Conservation (phyloP, 1,140 invertebrate species). For the Acromyrmex heyeri region DNA sequence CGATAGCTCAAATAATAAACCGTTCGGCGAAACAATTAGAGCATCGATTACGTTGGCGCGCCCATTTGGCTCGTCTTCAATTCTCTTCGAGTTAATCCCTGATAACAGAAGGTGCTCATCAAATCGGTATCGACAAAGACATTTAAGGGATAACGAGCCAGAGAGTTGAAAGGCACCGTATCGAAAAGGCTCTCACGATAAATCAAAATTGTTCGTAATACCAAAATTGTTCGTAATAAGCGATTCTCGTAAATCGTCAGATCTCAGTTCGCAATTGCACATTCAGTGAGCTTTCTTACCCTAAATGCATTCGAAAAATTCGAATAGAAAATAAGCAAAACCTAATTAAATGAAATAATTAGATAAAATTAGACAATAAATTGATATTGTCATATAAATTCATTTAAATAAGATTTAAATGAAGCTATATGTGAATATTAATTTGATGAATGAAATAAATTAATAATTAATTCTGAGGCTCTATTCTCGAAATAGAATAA, state of each 20-base stretch:
- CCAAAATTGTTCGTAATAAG: not conserved
- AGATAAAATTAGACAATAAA: too few species aligned
- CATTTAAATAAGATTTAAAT: not conserved
- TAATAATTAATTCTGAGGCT: not conserved
- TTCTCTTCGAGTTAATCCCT: constrained; percentile 53
- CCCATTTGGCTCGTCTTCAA: constrained; percentile 61
- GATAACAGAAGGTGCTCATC: constrained; percentile 55
- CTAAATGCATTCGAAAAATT: not conserved
- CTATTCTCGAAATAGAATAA: not conserved
- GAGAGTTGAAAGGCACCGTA: constrained; percentile 19
- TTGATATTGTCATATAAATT: too few species aligned
- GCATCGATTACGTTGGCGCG: constrained; percentile 56
- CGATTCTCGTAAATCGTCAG: not conserved
- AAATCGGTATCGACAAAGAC: constrained; percentile 56
- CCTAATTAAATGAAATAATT: not conserved
- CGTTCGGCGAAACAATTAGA: constrained; percentile 62
- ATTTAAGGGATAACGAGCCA: constrained; percentile 51
- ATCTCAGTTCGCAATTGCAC: not conserved
- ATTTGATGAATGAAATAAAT: not conserved
- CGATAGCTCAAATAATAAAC: constrained; percentile 59
- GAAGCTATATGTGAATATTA: not conserved
- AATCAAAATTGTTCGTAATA: constrained; percentile 29
- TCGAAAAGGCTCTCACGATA: constrained; percentile 16
- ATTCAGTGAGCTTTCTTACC: not conserved
- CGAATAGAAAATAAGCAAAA: not conserved